Conservation (phyloP, 2,888 invertebrate genomes). For the Druceiella hillmani region DNA sequence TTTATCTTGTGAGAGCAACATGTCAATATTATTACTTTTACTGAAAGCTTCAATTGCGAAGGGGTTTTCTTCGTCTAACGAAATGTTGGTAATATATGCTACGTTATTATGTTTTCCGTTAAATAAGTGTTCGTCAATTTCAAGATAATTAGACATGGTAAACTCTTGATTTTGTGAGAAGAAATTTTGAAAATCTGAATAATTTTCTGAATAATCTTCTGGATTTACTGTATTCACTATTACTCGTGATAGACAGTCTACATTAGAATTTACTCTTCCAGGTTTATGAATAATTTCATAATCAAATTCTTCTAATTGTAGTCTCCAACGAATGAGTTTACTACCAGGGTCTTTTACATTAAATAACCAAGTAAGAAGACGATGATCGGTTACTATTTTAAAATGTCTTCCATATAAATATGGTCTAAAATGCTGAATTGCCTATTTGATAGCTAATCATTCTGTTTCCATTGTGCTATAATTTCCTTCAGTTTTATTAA, state of each 20-base stretch:
- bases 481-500: constrained; percentile 25
- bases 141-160: constrained; percentile 3
- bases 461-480: constrained; percentile 25
- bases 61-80: constrained; percentile 4
- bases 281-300: constrained; percentile 26
- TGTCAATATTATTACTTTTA: constrained; percentile 10
- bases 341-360: constrained; percentile 26
- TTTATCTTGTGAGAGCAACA: constrained; percentile 5
- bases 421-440: constrained; percentile 26
- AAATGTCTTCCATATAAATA: constrained; percentile 28
- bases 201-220: constrained; percentile 1
- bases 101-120: constrained; percentile 1
- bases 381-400: constrained; percentile 27
- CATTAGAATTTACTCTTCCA: constrained; percentile 22
- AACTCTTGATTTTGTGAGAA: not conserved
- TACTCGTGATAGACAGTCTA: constrained; percentile 9
- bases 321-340: constrained; percentile 25
- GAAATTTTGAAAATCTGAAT: constrained; percentile 4
- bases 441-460: constrained; percentile 28
- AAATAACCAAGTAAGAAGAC: constrained; percentile 25
- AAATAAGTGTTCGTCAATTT: constrained; percentile 5
- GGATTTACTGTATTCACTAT: not conserved
- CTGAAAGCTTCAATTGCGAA: constrained; percentile 4
- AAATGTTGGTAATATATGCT: constrained; percentile 4
- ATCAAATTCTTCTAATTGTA: constrained; percentile 26